phyloP scores from a whole-genome alignment of 2,113 vertebrate genomes.

The Psephotus haematonotus region DNA sequence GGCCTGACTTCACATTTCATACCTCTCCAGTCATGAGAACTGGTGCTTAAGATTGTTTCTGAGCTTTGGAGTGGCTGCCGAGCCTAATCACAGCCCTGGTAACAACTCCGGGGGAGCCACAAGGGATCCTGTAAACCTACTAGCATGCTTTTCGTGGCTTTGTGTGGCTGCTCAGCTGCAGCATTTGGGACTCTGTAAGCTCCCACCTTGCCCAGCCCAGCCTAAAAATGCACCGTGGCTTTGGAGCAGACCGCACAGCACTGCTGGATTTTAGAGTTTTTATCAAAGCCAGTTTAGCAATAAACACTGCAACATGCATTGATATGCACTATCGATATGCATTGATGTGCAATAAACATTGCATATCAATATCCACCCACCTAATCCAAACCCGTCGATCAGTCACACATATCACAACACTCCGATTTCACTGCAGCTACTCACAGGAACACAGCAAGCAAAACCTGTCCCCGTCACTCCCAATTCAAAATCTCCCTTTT shows the following conservation, averaged over 20 bases:
- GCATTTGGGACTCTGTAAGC: neutral
- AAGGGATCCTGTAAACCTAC: neutral
- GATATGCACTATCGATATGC: neutral
- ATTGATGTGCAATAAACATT: neutral
- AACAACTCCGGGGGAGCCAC: neutral
- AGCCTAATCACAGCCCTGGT: neutral
- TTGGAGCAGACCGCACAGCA: neutral
- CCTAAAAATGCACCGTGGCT: neutral
- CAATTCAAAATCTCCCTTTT: neutral
- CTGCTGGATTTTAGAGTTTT: neutral
- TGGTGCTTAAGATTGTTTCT: neutral
- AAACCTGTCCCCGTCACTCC: neutral
- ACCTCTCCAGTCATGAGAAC: neutral
- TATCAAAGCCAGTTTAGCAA: neutral
- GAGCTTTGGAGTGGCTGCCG: neutral
- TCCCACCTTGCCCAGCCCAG: neutral
- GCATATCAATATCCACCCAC: no score
- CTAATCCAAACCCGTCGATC: neutral
- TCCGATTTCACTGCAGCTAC: neutral
- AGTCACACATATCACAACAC: neutral
- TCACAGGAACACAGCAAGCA: neutral
- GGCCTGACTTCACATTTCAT: neutral
- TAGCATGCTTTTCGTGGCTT: neutral
- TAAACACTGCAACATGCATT: neutral
- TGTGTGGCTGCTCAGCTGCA: neutral